Evolutionary conservation across 2,113 vertebrate genomes (phyloP).

Genomic region (Deroptyus accipitrinus): DNA sequence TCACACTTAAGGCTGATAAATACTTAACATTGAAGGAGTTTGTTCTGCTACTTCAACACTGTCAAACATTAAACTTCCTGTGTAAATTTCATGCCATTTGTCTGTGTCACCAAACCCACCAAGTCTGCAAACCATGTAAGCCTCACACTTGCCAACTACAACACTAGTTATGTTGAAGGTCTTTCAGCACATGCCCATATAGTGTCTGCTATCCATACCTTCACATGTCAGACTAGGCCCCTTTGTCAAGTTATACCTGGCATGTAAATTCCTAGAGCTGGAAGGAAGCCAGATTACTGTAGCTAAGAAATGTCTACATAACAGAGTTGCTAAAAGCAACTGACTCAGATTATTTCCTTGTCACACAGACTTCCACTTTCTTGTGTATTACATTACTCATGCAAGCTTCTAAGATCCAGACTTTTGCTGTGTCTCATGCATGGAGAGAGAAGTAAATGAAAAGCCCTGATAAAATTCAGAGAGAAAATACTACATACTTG

Average conservation of each 20-base stretch:
- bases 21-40: background rate
- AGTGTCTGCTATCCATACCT: background rate
- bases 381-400: background rate
- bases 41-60: background rate
- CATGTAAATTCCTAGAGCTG: background rate
- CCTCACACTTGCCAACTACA: background rate
- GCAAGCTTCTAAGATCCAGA: background rate
- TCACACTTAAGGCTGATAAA: background rate
- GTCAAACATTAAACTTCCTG: background rate
- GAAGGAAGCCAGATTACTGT: background rate
- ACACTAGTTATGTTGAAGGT: background rate
- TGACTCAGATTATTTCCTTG: background rate
- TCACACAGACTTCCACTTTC: background rate
- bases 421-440: background rate
- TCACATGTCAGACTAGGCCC: rapidly evolving
- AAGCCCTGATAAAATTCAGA: background rate
- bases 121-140: background rate
- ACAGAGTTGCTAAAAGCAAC: background rate
- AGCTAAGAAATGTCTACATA: background rate
- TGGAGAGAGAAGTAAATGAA: background rate
- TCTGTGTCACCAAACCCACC: background rate
- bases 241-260: background rate
- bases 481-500: background rate
- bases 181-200: background rate
- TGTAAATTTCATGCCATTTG: background rate